Percentiles rank a stretch among this genome's conserved stretches.
Conservation (phyloP, 2,113 vertebrate genomes). For the Dicaeum eximium region DNA sequence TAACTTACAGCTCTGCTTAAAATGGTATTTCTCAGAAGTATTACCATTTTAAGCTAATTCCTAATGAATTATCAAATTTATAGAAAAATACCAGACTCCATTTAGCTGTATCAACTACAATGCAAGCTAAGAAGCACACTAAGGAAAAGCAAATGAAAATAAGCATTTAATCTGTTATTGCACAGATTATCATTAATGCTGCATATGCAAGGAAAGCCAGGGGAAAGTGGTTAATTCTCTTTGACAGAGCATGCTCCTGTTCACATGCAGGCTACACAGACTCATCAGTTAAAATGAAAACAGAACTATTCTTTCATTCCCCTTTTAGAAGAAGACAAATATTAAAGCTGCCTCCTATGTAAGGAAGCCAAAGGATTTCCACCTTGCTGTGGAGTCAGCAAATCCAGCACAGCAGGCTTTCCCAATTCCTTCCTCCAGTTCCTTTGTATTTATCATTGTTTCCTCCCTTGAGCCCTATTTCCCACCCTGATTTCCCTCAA, state of each 20-base stretch:
- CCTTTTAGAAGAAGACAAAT: conserved; percentile 43
- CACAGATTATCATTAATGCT: background rate
- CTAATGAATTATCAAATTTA: background rate
- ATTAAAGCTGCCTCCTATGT: background rate
- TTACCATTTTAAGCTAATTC: conserved; percentile 23
- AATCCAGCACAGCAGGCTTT: background rate
- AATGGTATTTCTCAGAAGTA: background rate
- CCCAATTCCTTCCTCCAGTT: background rate
- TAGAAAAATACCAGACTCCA: background rate
- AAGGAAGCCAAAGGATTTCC: conserved; percentile 32
- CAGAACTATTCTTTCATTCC: background rate
- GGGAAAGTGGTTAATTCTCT: conserved; percentile 64
- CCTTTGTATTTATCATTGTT: background rate
- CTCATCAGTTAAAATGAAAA: background rate
- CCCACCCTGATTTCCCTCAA: background rate
- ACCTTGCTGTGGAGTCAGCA: background rate
- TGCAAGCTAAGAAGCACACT: conserved; percentile 13
- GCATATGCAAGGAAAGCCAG: background rate
- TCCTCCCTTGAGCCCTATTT: background rate
- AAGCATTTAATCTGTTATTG: background rate
- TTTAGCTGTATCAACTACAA: conserved; percentile 22
- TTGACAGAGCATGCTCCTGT: conserved; percentile 84
- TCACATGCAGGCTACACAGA: conserved; percentile 70
- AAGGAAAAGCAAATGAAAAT: conserved; percentile 42
- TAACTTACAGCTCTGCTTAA: background rate